Evolutionary conservation across 2,113 vertebrate species (phyloP).

Genomic region (Ariopsis seemanni): DNA sequence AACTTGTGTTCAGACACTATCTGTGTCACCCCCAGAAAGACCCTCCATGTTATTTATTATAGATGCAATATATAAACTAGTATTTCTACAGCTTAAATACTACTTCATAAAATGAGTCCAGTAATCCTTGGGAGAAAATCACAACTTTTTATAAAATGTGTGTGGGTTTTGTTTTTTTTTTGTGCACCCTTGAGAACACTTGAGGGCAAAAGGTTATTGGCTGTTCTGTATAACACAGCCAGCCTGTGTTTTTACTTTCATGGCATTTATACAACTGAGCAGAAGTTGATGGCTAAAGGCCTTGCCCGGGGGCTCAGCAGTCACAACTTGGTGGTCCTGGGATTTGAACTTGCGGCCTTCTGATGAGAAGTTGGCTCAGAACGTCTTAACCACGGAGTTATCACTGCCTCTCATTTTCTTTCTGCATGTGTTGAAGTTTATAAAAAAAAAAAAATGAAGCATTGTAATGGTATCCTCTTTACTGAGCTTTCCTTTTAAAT

Average conservation of each 20-base stretch:
- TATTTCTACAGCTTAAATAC: background rate
- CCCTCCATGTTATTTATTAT: background rate
- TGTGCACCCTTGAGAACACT: background rate
- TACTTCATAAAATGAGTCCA: background rate
- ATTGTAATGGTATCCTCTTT: too few species aligned
- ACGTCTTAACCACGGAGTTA: too few species aligned
- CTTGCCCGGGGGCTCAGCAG: background rate
- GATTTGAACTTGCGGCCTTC: too few species aligned
- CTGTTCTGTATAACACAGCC: background rate
- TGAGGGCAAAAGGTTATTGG: background rate
- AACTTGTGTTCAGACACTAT: background rate
- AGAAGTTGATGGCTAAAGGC: too few species aligned
- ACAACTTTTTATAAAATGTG: background rate
- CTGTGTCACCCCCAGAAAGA: background rate
- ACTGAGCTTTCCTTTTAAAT: too few species aligned
- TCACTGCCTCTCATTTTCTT: too few species aligned
- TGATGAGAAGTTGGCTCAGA: too few species aligned
- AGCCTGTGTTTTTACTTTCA: background rate
- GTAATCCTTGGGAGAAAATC: background rate
- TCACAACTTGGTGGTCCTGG: background rate
- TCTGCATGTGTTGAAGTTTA: too few species aligned
- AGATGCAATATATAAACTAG: background rate
- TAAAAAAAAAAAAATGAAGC: too few species aligned
- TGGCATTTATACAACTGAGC: background rate
- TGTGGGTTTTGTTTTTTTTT: background rate